Base-by-base conservation (phyloP, 2,888 invertebrate species). In the Melieria crassipennis region DNA sequence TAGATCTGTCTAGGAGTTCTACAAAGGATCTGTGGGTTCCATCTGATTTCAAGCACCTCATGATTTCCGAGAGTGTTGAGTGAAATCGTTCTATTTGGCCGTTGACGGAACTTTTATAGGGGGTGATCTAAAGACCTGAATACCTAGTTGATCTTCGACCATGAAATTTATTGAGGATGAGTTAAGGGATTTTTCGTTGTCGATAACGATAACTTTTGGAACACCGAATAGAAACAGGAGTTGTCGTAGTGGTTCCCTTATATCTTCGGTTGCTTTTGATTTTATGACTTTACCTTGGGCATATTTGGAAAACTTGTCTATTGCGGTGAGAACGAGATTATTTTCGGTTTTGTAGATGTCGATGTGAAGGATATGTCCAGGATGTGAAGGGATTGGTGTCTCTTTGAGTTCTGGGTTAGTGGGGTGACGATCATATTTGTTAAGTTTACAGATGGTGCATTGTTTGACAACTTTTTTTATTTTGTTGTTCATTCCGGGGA, bases 1-100 rank as follows among this genome's bases (percentile, higher is more conserved):
- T 58, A 2, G 75, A 65, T 57, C 72, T 52, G 57, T 73, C 71
- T 4, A 77, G 52, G n/a, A 77, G 45, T 62, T 75, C 73, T 3
- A 73, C 69, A 50, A 76, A 75, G 9, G 52, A 60, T 9, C 71
- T 72, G 30, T 68, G 46, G 11, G 46, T 52, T 4, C 65, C 64
- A n/a, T 74, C 68, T 1, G 58, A 30, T 70, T 76, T 77, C 5
- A 75, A 56, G 45, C 76, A 77, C 62, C 78, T 70, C 69, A 73
- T 66, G 11, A 78, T 75, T 64, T 77, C 76, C 0, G 73, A 60
- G 0, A 77, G 30, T 7, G 76, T 77, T 0, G 77, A 78, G 56
- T 77, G 78, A 7, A 78, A 75, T 16, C 75, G 47, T 61, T 78
- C 76, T 9, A 74, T 16, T 13, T 72, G 74, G 3, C 65, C 76